Conservation (phyloP, 2,888 invertebrate genomes). For the Pteria penguin region DNA sequence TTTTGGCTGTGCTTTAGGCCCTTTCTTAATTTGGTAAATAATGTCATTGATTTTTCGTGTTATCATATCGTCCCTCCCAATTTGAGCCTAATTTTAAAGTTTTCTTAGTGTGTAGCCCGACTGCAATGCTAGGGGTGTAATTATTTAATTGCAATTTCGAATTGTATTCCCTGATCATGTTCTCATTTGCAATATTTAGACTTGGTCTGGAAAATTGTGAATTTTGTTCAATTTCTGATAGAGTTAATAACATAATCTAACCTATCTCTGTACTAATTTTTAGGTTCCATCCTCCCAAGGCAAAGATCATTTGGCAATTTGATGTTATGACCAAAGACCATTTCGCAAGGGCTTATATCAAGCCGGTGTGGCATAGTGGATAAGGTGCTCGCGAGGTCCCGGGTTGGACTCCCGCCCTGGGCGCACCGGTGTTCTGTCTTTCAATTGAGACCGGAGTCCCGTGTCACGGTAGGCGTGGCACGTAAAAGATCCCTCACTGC, state of each 20-base stretch:
- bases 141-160: constrained; percentile 4
- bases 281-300: constrained; percentile 4
- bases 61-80: constrained; percentile 20
- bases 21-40: constrained; percentile 17
- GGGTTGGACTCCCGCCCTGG: too few relatives aligned
- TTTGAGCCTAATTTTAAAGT: constrained; percentile 11
- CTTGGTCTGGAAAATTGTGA: constrained; percentile 15
- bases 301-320: constrained; percentile 35
- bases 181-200: not conserved
- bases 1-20: not conserved
- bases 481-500: too few relatives aligned
- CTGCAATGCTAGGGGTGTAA: constrained; percentile 10
- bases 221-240: constrained; percentile 13
- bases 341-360: constrained; percentile 25
- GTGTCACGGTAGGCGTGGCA: too few relatives aligned
- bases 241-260: constrained; percentile 9
- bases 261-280: not conserved
- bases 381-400: too few relatives aligned
- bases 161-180: constrained; percentile 22
- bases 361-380: too few relatives aligned
- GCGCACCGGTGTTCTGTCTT: too few relatives aligned
- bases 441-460: too few relatives aligned
- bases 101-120: constrained; percentile 6
- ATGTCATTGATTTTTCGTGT: constrained; percentile 22
- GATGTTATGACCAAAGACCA: constrained; percentile 45